Evolutionary conservation across 2,888 invertebrate genomes (phyloP), one percentile per base, ranked within the genome.

Genomic region (Petrolisthes cinctipes): DNA sequence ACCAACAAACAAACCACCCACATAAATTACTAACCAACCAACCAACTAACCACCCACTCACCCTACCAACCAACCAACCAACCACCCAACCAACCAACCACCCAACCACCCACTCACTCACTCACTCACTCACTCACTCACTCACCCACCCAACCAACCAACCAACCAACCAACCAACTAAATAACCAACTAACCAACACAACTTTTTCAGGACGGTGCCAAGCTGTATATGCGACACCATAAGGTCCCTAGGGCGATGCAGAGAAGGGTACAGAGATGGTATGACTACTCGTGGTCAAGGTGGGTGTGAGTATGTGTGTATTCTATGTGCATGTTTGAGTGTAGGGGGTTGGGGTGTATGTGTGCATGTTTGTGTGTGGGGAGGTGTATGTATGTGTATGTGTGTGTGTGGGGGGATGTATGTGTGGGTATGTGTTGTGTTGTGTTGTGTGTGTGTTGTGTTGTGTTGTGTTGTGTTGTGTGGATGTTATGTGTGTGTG

Each of bases 221-320:
- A 99, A 99, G 93, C 96, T 97, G 56, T 99, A 98, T 92, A 99
- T 99, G 98, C 94, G 98, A 91, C 97, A 98, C 93, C 98, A 98
- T 93, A 98, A 98, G 95, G 97, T 97, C 54, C 98, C 98, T 6
- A 96, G 97, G 68, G 97, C 97, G 23, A 97, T 99, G 97, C 98
- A 98, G 93, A 94, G 97, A n/a, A 94, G 98, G 51, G 98, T 99
- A 0, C 95, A 98, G 61, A 95, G 98, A 7, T 98, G 98, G 98
- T 99, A 98, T 93, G 98, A 98, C 94, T 99, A 99, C 93, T 98
- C 98, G 56, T 98, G 98, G 98, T 98, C 98, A 4, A 94, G 94
- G 94, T 94, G 91, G 37, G 37, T 51, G 14, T 37, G 37, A 37
- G 37, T 23, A 4, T 54, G 17, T 54, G 11, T 14, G 5, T 17